These are phyloP conservation scores for Callithrix jacchus DNA, from an alignment of 2,113 vertebrate species.

Conservation along the genomic window DNA sequence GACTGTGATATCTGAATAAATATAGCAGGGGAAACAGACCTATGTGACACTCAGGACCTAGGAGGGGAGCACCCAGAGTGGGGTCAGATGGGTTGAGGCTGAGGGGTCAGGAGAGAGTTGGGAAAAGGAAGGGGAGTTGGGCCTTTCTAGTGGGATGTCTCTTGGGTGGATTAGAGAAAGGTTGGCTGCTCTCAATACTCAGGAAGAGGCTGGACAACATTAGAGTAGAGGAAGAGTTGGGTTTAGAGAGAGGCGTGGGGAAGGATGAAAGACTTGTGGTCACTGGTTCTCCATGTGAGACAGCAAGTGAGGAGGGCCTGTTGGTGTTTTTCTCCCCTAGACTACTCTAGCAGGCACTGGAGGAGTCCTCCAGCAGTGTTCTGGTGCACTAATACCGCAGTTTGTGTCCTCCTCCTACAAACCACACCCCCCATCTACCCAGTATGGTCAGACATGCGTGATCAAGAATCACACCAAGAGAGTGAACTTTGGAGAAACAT, in stretches of 20 bases:
- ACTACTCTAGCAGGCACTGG: background rate
- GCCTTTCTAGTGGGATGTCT: background rate
- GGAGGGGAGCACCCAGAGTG: background rate
- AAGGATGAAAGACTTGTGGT: background rate
- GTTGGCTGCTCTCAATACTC: background rate
- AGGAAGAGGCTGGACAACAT: background rate
- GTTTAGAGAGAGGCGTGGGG: background rate
- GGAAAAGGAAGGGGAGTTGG: background rate
- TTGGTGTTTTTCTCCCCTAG: background rate
- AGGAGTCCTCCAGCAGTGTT: background rate
- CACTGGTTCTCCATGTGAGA: background rate
- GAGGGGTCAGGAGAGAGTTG: background rate
- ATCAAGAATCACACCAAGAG: background rate
- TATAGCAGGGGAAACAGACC: background rate
- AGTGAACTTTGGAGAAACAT: background rate
- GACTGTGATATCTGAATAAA: background rate
- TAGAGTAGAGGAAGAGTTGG: background rate
- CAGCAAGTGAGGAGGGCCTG: background rate
- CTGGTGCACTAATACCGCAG: no score
- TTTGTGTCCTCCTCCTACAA: background rate
- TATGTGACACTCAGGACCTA: fast-evolving
- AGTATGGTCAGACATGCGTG: background rate
- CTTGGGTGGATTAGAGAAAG: background rate
- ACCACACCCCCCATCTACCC: background rate
- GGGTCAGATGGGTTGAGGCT: background rate